Base-by-base conservation (phyloP, 1,140 invertebrate genomes). In the Microplitis demolitor region DNA sequence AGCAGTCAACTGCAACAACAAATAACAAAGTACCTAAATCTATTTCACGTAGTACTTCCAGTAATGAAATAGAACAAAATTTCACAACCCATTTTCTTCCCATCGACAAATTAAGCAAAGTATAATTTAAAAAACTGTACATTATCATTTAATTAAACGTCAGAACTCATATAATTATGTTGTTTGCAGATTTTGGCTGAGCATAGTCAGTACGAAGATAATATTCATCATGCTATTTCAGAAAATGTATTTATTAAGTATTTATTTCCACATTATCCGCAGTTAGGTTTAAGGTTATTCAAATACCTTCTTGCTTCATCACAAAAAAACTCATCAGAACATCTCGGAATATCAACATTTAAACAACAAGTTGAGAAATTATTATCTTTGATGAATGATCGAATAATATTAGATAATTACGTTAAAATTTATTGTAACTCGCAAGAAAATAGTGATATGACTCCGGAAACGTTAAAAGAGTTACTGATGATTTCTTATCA, bases 191-290 rank as follows among this genome's bases (percentile, higher is more conserved):
- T 72, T 24, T 72, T 72, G 54, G 35, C 70, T 5, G 70, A 72
- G 31, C 24, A 63, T 35, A 72, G 51, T 60, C 51, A 72, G 2
- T 63, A 66, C 34, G 62, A 72, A 33, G 64, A 72, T 3, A 54
- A 62, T 14, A 16, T 16, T 13, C 54, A 72, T 45, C 54, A 72
- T 45, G 71, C 64, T 13, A 60, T 72, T 11, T 67, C 71, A 3
- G 37, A 67, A 13, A 54, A 67, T 9, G 78, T 87, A 73, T 89
- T 88, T 66, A 87, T 93, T 90, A 89, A 89, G 75, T 93, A 93
- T 84, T 85, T 95, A 73, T 94, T 95, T 85, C 92, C 93, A n/a
- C 90, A 90, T 82, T 93, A 94, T 84, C 89, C 90, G 3, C 90
- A 94, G 73, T 87, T 95, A 71, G 92, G 91, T 14, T 87, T 90